phyloP scores from a whole-genome alignment of 2,888 invertebrate genomes.

The Molorchus minor region DNA sequence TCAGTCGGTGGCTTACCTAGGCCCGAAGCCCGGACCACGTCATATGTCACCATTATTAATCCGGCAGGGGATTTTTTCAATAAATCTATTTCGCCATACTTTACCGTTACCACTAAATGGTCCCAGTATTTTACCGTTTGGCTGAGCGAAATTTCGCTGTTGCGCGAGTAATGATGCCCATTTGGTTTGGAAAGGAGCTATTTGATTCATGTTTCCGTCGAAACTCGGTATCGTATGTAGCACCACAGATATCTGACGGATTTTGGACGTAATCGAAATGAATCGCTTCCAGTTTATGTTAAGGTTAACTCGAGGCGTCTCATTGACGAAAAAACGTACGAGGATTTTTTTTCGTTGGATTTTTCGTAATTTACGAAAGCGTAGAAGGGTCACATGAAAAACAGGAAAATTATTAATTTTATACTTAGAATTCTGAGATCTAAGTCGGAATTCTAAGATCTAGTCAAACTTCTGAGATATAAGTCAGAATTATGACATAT shows the following conservation, averaged over 20 bases:
- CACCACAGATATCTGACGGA: too few relatives aligned
- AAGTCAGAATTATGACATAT: too few relatives aligned
- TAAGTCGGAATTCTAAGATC: too few relatives aligned
- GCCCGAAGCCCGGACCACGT: conserved; percentile 42
- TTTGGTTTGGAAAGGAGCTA: not conserved
- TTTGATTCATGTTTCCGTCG: too few relatives aligned
- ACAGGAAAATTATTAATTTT: not conserved
- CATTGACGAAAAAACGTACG: too few relatives aligned
- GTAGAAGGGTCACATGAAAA: too few relatives aligned
- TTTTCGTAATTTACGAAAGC: too few relatives aligned
- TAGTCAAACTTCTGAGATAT: not conserved
- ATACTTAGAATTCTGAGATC: not conserved
- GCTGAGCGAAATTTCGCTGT: not conserved
- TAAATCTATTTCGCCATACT: conserved; percentile 51
- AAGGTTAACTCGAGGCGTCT: too few relatives aligned
- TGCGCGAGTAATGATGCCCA: not conserved
- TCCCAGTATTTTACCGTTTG: conserved; percentile 43
- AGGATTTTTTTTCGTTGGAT: too few relatives aligned
- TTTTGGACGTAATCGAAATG: too few relatives aligned
- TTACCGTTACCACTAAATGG: conserved; percentile 49
- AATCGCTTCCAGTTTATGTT: too few relatives aligned
- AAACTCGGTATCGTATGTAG: too few relatives aligned
- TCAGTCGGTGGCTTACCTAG: conserved; percentile 37
- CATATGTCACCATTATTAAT: conserved; percentile 53
- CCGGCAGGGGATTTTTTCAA: conserved; percentile 50